Evolutionary conservation across 2,113 vertebrate species (phyloP).

Genomic region (Mesocricetus auratus): DNA sequence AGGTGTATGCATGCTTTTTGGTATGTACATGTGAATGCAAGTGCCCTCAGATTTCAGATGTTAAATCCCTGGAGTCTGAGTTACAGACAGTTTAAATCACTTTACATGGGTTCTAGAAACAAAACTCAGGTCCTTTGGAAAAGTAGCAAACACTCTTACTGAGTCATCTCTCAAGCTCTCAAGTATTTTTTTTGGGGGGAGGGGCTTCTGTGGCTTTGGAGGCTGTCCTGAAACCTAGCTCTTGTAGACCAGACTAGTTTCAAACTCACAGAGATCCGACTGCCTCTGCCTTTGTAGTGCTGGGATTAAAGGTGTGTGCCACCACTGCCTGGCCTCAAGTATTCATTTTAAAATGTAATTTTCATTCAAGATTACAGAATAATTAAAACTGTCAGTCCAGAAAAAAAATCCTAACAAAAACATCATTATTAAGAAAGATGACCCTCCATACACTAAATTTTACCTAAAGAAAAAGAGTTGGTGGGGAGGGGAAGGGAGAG

Average conservation of each 20-base stretch:
- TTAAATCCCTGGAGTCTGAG: not conserved
- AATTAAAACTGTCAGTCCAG: not conserved
- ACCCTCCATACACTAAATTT: not conserved
- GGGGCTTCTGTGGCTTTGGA: too few species aligned
- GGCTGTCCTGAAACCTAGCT: too few species aligned
- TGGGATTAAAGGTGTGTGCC: too few species aligned
- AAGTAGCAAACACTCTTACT: not conserved
- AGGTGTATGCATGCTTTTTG: not conserved
- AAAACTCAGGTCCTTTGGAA: not conserved
- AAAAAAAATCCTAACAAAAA: not conserved
- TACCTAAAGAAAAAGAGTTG: not conserved
- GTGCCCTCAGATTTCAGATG: not conserved
- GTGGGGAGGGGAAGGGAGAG: too few species aligned
- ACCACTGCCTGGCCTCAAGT: too few species aligned
- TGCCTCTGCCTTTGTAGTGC: too few species aligned
- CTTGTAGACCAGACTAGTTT: too few species aligned
- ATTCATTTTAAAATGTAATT: constrained; percentile 19
- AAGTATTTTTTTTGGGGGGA: too few species aligned
- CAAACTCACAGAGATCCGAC: too few species aligned
- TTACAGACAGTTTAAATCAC: not conserved
- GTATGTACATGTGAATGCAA: not conserved
- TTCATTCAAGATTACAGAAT: constrained; percentile 27
- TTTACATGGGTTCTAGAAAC: not conserved
- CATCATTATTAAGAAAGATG: not conserved
- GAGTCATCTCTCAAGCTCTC: not conserved